Evolutionary conservation across 2,888 invertebrate genomes (phyloP).

Genomic region (Drosophila helvetica): DNA sequence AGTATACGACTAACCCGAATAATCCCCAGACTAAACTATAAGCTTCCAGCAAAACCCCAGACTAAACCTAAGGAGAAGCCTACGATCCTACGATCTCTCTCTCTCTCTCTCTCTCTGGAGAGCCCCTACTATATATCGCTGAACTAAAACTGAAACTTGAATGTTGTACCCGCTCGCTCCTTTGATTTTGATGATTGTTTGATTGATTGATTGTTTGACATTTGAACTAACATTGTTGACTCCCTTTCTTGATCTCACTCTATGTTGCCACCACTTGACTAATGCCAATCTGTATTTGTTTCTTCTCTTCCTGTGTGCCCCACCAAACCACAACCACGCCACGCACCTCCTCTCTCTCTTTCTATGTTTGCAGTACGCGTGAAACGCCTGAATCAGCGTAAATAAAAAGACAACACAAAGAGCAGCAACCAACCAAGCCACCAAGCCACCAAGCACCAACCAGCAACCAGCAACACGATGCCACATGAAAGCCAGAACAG

Average conservation of each 20-base stretch:
- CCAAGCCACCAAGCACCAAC: slow-evolving; percentile 10
- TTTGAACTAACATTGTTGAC: slow-evolving; percentile 51
- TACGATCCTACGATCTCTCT: neutral
- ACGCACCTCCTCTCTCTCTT: slow-evolving; percentile 47
- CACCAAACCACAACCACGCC: slow-evolving; percentile 23
- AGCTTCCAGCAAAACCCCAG: slow-evolving; percentile 30
- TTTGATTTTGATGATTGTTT: slow-evolving; percentile 43
- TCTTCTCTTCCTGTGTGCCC: slow-evolving; percentile 51
- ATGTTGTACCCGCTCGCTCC: slow-evolving; percentile 54
- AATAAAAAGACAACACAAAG: slow-evolving; percentile 74
- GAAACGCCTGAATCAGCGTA: slow-evolving; percentile 92
- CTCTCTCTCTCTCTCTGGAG: neutral
- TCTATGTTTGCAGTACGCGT: slow-evolving; percentile 93
- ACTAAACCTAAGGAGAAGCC: neutral
- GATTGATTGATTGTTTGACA: slow-evolving; percentile 51
- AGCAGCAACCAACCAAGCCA: slow-evolving; percentile 49
- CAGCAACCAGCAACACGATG: slow-evolving; percentile 42
- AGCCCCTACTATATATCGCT: slow-evolving; percentile 22
- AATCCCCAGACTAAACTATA: slow-evolving; percentile 14
- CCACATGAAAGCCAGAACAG: slow-evolving; percentile 41
- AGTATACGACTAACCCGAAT: slow-evolving; percentile 24
- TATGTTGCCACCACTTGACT: slow-evolving; percentile 60
- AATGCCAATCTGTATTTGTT: slow-evolving; percentile 66
- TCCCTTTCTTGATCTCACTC: slow-evolving; percentile 34
- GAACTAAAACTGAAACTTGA: slow-evolving; percentile 48